Conservation (phyloP, 2,113 vertebrate genomes). For the Sclerurus mexicanus region DNA sequence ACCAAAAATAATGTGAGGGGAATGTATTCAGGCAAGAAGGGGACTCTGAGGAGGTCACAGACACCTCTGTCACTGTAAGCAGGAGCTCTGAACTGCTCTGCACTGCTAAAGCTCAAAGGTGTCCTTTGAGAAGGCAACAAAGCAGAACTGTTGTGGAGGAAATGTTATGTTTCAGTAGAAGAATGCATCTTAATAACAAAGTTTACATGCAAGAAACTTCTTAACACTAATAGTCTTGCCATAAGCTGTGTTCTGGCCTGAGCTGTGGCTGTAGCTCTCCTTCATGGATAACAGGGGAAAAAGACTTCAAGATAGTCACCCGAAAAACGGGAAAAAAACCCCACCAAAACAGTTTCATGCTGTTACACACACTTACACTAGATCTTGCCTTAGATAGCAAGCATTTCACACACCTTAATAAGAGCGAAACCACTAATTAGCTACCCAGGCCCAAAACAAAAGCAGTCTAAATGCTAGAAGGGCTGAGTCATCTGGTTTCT, state of each 20-base stretch:
- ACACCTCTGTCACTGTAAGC: not conserved
- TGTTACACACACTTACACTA: not conserved
- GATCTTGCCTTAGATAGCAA: not conserved
- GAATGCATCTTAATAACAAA: not conserved
- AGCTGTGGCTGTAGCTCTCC: not conserved
- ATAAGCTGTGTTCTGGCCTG: not conserved
- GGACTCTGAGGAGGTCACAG: constrained; percentile 13
- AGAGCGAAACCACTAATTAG: constrained; percentile 44
- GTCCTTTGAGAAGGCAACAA: not conserved
- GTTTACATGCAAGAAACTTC: not conserved
- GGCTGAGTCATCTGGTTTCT: not conserved
- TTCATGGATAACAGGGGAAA: not conserved
- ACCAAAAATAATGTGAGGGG: constrained; percentile 12
- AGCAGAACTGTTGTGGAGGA: not conserved
- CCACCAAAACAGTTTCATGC: not conserved
- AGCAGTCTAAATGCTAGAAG: not conserved
- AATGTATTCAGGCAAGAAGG: not conserved
- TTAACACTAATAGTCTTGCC: not conserved
- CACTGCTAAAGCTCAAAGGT: not conserved
- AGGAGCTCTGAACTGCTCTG: not conserved
- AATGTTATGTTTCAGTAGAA: not conserved
- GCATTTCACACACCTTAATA: not conserved
- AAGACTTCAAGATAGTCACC: not conserved
- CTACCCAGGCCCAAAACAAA: constrained; percentile 3
- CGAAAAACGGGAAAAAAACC: not conserved